Percentiles rank a stretch among this genome's conserved stretches.
These are phyloP conservation scores for Camponotus floridanus DNA, from an alignment of 1,140 invertebrate species.

Conservation along the genomic window DNA sequence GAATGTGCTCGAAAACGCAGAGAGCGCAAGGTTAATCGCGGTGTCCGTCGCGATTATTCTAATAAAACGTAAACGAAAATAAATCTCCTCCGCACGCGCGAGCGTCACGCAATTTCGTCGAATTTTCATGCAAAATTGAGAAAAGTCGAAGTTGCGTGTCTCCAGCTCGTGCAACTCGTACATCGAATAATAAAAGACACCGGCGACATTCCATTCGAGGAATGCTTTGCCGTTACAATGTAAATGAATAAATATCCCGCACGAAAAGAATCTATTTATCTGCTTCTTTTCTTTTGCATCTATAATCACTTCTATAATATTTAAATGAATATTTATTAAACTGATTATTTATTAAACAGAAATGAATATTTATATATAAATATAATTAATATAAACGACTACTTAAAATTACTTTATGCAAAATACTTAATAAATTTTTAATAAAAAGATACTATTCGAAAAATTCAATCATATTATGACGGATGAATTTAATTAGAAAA, in stretches of 20 bases:
- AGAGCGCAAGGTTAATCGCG: conserved; percentile 53
- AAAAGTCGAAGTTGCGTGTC: conserved; percentile 21
- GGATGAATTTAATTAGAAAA: not conserved
- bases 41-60: conserved; percentile 11
- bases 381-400: not conserved
- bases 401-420: not conserved
- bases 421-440: not conserved
- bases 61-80: conserved; percentile 49
- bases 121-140: conserved; percentile 53
- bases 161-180: not conserved
- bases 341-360: too few species aligned
- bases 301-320: not conserved
- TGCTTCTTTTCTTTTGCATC: not conserved
- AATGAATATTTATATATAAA: not conserved
- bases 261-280: not conserved
- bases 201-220: not conserved
- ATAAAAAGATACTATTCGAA: not conserved
- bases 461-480: not conserved
- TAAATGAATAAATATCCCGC: not conserved
- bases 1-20: conserved; percentile 47
- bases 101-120: conserved; percentile 44
- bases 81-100: not conserved
- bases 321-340: not conserved
- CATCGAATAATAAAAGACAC: conserved; percentile 19
- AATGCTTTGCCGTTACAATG: not conserved